Base-by-base conservation (phyloP, 92 coral and sea anemone species). In the Phenganax marumi region DNA sequence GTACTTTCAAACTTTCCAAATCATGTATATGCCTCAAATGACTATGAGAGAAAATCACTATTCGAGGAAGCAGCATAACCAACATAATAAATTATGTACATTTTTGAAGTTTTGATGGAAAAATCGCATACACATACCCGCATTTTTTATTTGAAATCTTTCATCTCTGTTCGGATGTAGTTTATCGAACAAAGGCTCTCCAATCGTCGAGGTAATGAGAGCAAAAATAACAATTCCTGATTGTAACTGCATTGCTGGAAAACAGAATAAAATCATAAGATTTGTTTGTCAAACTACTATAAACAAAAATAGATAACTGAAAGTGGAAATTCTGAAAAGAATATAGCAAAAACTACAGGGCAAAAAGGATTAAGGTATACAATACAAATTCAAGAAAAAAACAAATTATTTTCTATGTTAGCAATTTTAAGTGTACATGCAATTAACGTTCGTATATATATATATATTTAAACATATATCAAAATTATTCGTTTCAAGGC, bases 71-170 rank as follows among this genome's bases (percentile, higher is more conserved):
- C 43, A 33, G 43, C 5, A 33, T 5, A 33, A 5, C 43, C 43
- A 33, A 33, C 43, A 33, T 33, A 33, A 33, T 33, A 33, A 33
- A 33, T 33, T 33, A 33, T 33, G 3, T 33, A 5, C 43, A 5
- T 33, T 33, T 52, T 71, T 22, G 1, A 23, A 52, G 54, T 24
- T 71, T 23, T 10, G 1, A 5, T 0, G 50, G 54, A 39, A 63
- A 39, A 25, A 52, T 46, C 39, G 22, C 22, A 18, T 21, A 22
- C 0, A 77, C 75, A 2, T 47, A 85, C 62, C 60, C 16, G 69
- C 63, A 78, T 78, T 62, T 63, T 78, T 78, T 13, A 78, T 62
- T 48, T 78, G 83, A 78, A 78, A 78, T 62, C 83, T 62, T 48
- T 78, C 83, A 10, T 78, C 83, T 78, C 83, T 61, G 73, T 78